Base-by-base conservation (phyloP, 2,888 invertebrate genomes). In the Anticlea derivata region DNA sequence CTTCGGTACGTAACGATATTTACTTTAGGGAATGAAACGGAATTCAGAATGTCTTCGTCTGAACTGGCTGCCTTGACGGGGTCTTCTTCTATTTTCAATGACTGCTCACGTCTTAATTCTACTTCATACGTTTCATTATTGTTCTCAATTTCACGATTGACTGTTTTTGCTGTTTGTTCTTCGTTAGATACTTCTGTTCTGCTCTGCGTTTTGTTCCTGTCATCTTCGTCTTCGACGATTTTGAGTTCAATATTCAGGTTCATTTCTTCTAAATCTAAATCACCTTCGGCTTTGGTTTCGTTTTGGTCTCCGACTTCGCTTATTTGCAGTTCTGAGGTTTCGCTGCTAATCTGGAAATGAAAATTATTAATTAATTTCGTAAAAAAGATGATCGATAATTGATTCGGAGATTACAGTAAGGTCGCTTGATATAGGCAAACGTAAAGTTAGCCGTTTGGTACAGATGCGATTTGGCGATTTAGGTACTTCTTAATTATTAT, bases 171-270 rank as follows among this genome's bases (percentile, higher is more conserved):
- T 1, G 20, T 38, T 37, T 44, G 24, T 34, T 39, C 38, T 17
- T 60, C 50, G 31, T 58, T 35, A 22, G 52, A 52, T 29, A 47
- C 48, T 48, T 56, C 40, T 7, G 49, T 29, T 29, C 44, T 50
- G 11, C 26, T 55, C 13, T 40, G 39, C 7, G 26, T 20, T 20
- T 31, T 59, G 43, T 62, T 68, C 11, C 57, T 50, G 37, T 69
- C 60, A 26, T 90, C 90, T 67, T 83, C 81, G 48, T 91, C 90
- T 78, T 91, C 91, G 29, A 89, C 75, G 40, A 91, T 91, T 78
- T 89, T 88, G 22, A 91, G 78, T 63, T 91, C 91, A 53, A 88
- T 72, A 49, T 80, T 80, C 24, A 86, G 65, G 61, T 84, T 83
- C 40, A 83, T 68, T 55, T 86, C 80, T 50, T 86, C 86, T 58